A percentile compares a stretch with the other conserved stretches of the same genome.
Conservation (phyloP, 30 jellyfish, hydroid and myxozoan genomes). For the Aurelia sp. region DNA sequence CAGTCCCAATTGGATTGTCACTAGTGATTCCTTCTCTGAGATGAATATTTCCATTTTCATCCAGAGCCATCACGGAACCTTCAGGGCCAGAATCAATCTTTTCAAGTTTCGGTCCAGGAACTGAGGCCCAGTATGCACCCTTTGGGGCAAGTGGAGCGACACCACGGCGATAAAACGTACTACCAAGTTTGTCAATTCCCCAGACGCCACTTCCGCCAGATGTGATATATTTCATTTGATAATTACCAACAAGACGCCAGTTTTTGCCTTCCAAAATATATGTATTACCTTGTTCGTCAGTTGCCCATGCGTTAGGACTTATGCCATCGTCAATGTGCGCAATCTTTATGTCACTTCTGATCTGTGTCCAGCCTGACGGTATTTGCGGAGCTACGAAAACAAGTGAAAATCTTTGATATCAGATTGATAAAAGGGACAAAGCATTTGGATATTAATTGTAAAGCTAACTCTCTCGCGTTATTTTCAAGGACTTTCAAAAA, state of each 20-base stretch:
- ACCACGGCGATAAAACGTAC: constrained; percentile 41
- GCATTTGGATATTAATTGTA: too few relatives aligned
- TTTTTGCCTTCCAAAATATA: constrained; percentile 43
- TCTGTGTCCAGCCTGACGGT: constrained; percentile 52
- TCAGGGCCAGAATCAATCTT: constrained; percentile 85
- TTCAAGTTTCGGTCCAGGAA: constrained; percentile 25
- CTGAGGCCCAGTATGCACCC: constrained; percentile 69
- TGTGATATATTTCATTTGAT: constrained; percentile 56
- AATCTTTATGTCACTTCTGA: constrained; percentile 1
- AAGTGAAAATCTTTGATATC: background rate
- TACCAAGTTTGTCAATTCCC: constrained; percentile 70
- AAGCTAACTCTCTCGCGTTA: too few relatives aligned
- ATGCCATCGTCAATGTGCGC: constrained; percentile 72
- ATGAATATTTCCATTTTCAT: constrained; percentile 40
- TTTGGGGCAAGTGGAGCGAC: constrained; percentile 69
- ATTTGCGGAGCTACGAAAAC: constrained; percentile 41
- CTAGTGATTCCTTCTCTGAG: constrained; percentile 77
- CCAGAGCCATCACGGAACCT: constrained; percentile 77
- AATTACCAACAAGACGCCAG: constrained; percentile 47
- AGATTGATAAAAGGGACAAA: too few relatives aligned
- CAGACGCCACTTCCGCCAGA: constrained; percentile 97
- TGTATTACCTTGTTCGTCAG: constrained; percentile 43
- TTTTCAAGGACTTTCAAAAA: too few relatives aligned
- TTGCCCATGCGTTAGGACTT: constrained; percentile 71
- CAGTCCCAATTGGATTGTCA: constrained; percentile 69